Percentiles rank a stretch among this genome's conserved stretches.
These are phyloP conservation scores for Calcarius ornatus DNA, from an alignment of 2,113 vertebrate genomes.

Conservation along the genomic window DNA sequence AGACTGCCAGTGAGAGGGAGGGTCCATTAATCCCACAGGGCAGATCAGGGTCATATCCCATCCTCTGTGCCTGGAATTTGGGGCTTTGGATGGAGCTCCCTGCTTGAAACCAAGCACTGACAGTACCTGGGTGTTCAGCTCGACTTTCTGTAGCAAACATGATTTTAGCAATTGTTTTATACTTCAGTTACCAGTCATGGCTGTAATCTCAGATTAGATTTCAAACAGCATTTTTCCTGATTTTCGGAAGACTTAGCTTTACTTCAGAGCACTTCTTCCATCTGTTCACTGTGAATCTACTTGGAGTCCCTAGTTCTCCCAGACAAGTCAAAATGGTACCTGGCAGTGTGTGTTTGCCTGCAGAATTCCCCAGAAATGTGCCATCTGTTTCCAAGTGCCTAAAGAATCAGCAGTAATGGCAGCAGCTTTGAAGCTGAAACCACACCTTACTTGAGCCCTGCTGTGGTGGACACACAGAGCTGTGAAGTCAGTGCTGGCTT, in stretches of 20 bases:
- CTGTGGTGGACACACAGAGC: not conserved
- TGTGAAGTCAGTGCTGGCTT: not conserved
- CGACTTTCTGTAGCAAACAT: not conserved
- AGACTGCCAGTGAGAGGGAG: not conserved
- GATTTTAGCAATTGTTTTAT: not conserved
- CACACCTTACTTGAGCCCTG: not conserved
- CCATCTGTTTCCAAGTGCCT: not conserved
- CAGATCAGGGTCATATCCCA: not conserved
- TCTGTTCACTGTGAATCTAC: not conserved
- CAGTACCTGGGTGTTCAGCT: not conserved
- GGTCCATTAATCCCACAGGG: not conserved
- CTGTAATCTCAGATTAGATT: not conserved
- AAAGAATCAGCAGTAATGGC: not conserved
- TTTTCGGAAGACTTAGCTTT: rapidly evolving
- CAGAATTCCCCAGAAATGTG: not conserved
- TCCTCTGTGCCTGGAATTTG: no score
- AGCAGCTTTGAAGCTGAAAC: not conserved
- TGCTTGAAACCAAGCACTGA: not conserved
- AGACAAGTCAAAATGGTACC: not conserved
- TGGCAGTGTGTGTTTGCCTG: not conserved
- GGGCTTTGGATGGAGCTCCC: not conserved
- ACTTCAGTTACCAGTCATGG: not conserved
- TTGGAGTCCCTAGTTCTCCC: not conserved
- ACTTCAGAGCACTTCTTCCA: not conserved
- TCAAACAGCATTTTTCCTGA: not conserved